Percentiles rank a stretch among this genome's conserved stretches.
phyloP scores from a whole-genome alignment of 2,113 vertebrate species.

The Penelope pileata region DNA sequence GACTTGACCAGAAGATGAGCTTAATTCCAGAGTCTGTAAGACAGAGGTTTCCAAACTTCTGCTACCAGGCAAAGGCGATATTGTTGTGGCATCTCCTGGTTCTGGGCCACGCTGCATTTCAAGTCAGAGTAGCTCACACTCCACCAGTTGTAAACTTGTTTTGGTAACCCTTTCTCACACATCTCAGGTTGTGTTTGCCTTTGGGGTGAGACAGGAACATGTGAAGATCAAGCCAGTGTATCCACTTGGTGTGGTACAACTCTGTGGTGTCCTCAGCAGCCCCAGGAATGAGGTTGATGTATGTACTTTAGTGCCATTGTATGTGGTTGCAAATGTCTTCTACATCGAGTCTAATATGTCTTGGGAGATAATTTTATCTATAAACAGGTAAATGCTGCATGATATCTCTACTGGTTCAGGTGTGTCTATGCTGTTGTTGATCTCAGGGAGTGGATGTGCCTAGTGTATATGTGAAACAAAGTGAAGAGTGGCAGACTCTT shows the following conservation, averaged over 20 bases:
- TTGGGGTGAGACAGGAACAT: background rate
- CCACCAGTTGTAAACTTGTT: background rate
- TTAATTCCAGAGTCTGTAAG: background rate
- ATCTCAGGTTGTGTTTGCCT: background rate
- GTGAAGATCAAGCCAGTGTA: background rate
- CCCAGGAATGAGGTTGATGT: background rate
- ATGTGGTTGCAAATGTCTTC: background rate
- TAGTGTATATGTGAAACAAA: background rate
- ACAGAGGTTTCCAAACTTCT: background rate
- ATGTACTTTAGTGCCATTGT: background rate
- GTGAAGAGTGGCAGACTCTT: accelerated
- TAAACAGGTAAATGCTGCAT: background rate
- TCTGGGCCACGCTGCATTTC: background rate
- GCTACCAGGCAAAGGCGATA: accelerated
- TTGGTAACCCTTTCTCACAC: background rate
- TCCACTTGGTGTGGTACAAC: background rate
- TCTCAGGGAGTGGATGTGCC: background rate
- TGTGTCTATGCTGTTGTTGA: background rate
- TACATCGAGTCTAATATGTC: background rate
- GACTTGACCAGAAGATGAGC: background rate
- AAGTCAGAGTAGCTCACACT: accelerated
- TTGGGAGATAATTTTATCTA: background rate
- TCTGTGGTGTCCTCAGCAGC: background rate
- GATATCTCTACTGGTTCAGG: background rate
- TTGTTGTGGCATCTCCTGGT: accelerated